Evolutionary conservation across 1,140 invertebrate genomes (phyloP), one percentile per base, ranked within the genome.

Genomic region (Scaptomyza graminum): DNA sequence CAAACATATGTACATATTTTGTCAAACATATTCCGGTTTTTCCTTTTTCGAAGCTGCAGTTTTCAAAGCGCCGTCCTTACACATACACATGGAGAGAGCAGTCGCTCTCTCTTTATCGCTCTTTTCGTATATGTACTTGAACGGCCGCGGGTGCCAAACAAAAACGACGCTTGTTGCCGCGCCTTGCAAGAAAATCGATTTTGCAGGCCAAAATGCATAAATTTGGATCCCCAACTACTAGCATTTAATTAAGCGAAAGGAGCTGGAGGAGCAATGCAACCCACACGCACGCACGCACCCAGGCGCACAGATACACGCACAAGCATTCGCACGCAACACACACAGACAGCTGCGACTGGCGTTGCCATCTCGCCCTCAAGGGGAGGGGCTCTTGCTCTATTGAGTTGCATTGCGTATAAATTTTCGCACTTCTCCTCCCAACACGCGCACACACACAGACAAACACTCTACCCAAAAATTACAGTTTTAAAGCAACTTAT

Each of bases 131-230:
- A 39, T 55, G 54, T 50, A 49, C 28, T 31, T 43, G 37, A 44
- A 57, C 11, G 55, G 63, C 54, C 31, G 56, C 51, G 34, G 57
- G 25, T 52, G 44, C 64, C 64, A 74, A 64, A 62, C 59, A 70
- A 74, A 71, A 74, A 46, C 74, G 67, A 75, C 64, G 82, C 83
- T 87, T 87, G 83, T 88, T 88, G 83, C 83, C 83, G 83, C 83
- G 84, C 83, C 83, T 88, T 87, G 68, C 72, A 65, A 83, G 75
- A 88, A 87, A 87, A 87, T 87, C 83, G 83, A 87, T 87, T 87
- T 87, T 87, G 79, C 75, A 88, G 72, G 22, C 49, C 28, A 82
- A 87, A 88, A 60, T 87, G 83, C 79, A 87, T 88, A 87, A 79
- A 82, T 87, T 72, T 71, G 39, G 22, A 63, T 12, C 12, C 25